Evolutionary conservation across 2,888 invertebrate species (phyloP), one percentile per base, ranked within the genome.

Genomic region (Drosophila bunnanda): DNA sequence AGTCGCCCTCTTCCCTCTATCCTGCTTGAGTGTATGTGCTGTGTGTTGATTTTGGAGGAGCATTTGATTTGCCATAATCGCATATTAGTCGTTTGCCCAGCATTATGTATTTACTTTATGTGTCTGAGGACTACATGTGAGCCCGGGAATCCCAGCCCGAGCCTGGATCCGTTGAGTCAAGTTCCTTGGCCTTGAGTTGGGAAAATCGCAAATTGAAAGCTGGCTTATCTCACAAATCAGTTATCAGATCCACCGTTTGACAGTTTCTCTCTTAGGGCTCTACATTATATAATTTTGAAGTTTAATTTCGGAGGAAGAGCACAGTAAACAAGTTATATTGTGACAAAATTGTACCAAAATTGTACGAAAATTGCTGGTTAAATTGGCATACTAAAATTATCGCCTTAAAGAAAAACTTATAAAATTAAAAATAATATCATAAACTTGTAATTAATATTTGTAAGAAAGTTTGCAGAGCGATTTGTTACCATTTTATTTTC

Each of bases 11-110:
- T 52, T 32, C 36, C 34, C 38, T n/a, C 20, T 36, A 20, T 12
- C 32, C 48, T 32, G 32, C 32, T 15, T 15, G 30, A 13, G 32
- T 32, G 25, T 46, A n/a, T 48, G 17, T 17, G 48, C 30, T 46
- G 22, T 41, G 70, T 85, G 79, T 83, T 83, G 83, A 72, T 70
- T 83, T 71, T 80, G 58, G 73, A 74, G 69, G 71, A 48, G 75
- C 72, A 84, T 81, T 84, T 81, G 88, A 87, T 84, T 85, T 87
- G 76, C 89, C 81, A 83, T 89, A 89, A 84, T 84, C 87, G 84
- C 81, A 83, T 86, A 84, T 84, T 83, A 89, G 89, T 80, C 84
- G 81, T 83, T 83, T 88, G 80, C 76, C 78, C 88, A 75, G 76
- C 69, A 76, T 80, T 83, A 72, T 76, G 76, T 83, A 79, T 82